Percentiles rank a stretch among this genome's conserved stretches.
These are phyloP conservation scores for Zophobas morio DNA, from an alignment of 1,140 invertebrate species.

Conservation along the genomic window DNA sequence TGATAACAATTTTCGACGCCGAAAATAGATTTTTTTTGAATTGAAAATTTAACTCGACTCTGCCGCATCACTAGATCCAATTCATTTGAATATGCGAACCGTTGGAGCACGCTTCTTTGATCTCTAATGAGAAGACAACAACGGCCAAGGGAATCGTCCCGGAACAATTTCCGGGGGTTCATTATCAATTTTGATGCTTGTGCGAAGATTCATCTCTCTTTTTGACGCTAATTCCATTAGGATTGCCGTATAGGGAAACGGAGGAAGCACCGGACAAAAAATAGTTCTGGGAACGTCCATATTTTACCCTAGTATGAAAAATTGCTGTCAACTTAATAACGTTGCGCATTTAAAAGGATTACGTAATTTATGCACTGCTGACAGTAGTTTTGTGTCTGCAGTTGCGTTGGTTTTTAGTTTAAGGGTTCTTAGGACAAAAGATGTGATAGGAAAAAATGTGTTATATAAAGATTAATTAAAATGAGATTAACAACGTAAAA, in stretches of 20 bases:
- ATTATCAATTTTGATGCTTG: not conserved
- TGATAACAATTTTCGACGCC: slow-evolving; percentile 23
- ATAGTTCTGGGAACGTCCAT: not conserved
- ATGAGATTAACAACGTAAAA: too few relatives aligned
- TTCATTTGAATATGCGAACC: not conserved
- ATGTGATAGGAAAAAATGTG: too few relatives aligned
- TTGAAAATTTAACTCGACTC: not conserved
- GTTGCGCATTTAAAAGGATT: not conserved
- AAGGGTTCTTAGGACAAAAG: too few relatives aligned
- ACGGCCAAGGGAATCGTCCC: not conserved
- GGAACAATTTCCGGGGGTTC: slow-evolving; percentile 13
- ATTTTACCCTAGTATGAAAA: not conserved
- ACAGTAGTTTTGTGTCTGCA: slow-evolving; percentile 6
- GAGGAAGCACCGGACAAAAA: slow-evolving; percentile 36
- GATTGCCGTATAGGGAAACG: slow-evolving; percentile 12
- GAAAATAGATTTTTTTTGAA: slow-evolving; percentile 10
- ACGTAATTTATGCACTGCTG: not conserved
- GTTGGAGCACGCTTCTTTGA: not conserved
- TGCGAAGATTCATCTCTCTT: slow-evolving; percentile 2
- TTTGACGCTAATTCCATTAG: slow-evolving; percentile 15
- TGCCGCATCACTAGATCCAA: not conserved
- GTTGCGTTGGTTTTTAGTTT: too few relatives aligned
- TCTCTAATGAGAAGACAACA: slow-evolving; percentile 6
- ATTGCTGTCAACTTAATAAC: not conserved
- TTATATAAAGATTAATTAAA: too few relatives aligned